Percentiles rank a stretch among this genome's conserved stretches.
phyloP scores from a whole-genome alignment of 2,113 vertebrate genomes.

The Leptocoma aspasia region DNA sequence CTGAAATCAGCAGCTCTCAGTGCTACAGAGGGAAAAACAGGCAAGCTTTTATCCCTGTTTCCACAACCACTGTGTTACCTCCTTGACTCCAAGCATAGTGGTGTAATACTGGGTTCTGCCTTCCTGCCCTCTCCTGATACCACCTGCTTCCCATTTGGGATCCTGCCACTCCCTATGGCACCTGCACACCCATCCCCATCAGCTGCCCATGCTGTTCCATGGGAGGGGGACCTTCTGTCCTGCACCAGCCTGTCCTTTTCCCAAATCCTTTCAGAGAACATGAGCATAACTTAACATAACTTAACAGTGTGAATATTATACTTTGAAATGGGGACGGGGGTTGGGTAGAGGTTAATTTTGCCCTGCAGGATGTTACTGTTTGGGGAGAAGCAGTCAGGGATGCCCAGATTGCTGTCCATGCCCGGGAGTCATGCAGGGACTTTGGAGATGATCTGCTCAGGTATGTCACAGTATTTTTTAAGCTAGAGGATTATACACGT shows the following conservation, averaged over 20 bases:
- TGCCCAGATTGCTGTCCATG: background rate
- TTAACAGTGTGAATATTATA: background rate
- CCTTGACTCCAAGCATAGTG: background rate
- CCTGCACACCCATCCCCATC: background rate
- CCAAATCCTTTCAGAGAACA: background rate
- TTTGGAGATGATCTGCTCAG: background rate
- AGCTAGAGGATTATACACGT: background rate
- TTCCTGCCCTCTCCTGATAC: background rate
- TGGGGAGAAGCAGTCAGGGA: background rate
- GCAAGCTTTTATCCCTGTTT: background rate
- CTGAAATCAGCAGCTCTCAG: background rate
- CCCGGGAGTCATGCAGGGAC: background rate
- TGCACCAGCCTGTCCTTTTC: background rate
- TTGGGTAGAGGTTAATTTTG: background rate
- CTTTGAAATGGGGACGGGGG: background rate
- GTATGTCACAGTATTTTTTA: background rate
- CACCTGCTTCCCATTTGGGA: rapidly evolving
- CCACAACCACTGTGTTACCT: background rate
- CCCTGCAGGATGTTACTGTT: background rate
- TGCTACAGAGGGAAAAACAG: background rate
- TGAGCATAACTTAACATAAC: background rate
- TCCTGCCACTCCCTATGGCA: background rate
- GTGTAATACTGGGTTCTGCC: background rate
- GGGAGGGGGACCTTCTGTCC: background rate
- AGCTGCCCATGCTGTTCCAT: rapidly evolving